Evolutionary conservation across 2,888 invertebrate species (phyloP).

Genomic region (Clostera curtula): DNA sequence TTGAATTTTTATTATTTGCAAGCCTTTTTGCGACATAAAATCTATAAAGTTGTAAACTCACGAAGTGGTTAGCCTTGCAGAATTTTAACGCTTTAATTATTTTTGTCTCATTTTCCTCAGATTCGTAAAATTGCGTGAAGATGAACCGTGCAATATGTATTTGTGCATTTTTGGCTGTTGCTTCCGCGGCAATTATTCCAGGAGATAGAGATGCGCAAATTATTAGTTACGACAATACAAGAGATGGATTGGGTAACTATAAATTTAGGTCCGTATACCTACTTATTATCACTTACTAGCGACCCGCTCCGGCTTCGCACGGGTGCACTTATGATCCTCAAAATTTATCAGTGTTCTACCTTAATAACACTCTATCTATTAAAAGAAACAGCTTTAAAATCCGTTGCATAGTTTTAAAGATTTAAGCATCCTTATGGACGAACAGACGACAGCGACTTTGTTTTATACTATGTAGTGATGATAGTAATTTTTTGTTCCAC

Average conservation of each 20-base stretch:
- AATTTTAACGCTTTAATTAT: background rate
- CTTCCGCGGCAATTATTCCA: conserved; percentile 13
- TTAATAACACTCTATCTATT: too few species aligned
- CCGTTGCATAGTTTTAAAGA: too few species aligned
- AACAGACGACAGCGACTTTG: too few species aligned
- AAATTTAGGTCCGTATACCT: conserved; percentile 28
- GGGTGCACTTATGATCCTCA: too few species aligned
- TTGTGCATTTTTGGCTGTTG: background rate
- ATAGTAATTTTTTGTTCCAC: background rate
- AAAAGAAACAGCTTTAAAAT: too few species aligned
- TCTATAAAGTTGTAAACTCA: background rate
- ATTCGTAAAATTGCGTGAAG: background rate
- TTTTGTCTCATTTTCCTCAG: background rate
- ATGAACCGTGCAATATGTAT: background rate
- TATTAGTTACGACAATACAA: conserved; percentile 18
- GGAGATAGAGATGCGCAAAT: conserved; percentile 23
- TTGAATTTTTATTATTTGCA: background rate
- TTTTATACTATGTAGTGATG: too few species aligned
- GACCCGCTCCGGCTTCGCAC: too few species aligned
- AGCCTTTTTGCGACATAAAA: background rate
- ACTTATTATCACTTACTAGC: background rate
- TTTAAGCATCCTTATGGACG: too few species aligned
- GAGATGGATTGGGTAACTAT: conserved; percentile 27
- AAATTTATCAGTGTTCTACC: too few species aligned
- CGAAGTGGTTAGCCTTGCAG: conserved; percentile 1